Conservation (phyloP, 2,888 invertebrate species). For the Octodonta nipae region DNA sequence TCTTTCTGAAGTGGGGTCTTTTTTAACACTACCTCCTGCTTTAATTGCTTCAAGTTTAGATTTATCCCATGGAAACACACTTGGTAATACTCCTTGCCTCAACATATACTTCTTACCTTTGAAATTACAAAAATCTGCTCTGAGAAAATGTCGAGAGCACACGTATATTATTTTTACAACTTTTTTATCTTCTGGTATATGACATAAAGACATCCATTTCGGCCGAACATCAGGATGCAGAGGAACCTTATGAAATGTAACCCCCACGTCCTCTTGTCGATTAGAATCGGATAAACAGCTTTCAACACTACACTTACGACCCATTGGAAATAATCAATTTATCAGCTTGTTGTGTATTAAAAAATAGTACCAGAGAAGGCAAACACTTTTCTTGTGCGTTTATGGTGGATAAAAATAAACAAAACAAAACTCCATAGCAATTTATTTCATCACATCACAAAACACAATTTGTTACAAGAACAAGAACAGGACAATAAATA, state of each 20-base stretch:
- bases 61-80: slow-evolving; percentile 54
- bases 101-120: slow-evolving; percentile 58
- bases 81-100: slow-evolving; percentile 56
- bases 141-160: slow-evolving; percentile 63
- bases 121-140: slow-evolving; percentile 57
- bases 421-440: no score
- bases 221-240: slow-evolving; percentile 45
- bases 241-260: slow-evolving; percentile 65
- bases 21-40: slow-evolving; percentile 17
- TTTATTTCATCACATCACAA: no score
- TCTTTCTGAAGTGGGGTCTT: no score
- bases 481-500: no score
- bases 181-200: slow-evolving; percentile 40
- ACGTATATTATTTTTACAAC: slow-evolving; percentile 49
- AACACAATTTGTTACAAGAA: no score
- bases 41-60: slow-evolving; percentile 27
- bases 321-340: no score
- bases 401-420: no score
- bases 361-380: no score
- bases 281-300: slow-evolving; percentile 49
- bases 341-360: neutral
- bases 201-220: slow-evolving; percentile 54
- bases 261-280: slow-evolving; percentile 50
- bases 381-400: no score
- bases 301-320: slow-evolving; percentile 50